Evolutionary conservation across 2,888 invertebrate genomes (phyloP), one percentile per base, ranked within the genome.

Genomic region (Geophilus truncorum): DNA sequence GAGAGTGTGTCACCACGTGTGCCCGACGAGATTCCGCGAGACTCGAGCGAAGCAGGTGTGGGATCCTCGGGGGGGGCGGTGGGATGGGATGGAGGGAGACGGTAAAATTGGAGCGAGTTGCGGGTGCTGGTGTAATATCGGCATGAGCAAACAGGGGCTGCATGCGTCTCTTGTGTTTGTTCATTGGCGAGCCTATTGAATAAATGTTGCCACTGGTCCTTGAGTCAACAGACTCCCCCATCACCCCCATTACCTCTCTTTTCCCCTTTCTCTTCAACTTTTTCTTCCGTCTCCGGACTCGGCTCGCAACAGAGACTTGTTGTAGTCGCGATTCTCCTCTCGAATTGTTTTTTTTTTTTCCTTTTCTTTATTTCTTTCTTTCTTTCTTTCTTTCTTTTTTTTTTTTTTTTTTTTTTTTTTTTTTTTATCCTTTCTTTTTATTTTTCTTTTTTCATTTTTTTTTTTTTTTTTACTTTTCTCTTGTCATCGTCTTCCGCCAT

Each of bases 371-470:
- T n/a, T n/a, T n/a, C n/a, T n/a, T n/a, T n/a, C n/a, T n/a, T n/a
- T n/a, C n/a, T n/a, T n/a, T n/a, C n/a, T n/a, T n/a, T n/a, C n/a
- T n/a, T n/a, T n/a, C n/a, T n/a, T n/a, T n/a, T n/a, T n/a, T n/a
- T n/a, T n/a, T n/a, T n/a, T n/a, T n/a, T n/a, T n/a, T n/a, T n/a
- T n/a, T n/a, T n/a, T n/a, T n/a, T n/a, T n/a, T n/a, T n/a, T n/a
- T n/a, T n/a, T n/a, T n/a, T n/a, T n/a, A n/a, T n/a, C n/a, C n/a
- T n/a, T n/a, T n/a, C n/a, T n/a, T n/a, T 82, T 77, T 78, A 77
- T 79, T 78, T 40, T 81, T 80, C 62, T 81, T 80, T 45, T 40
- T 78, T 81, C 78, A 83, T 23, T 78, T 36, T 12, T 36, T 36
- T 36, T 36, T 2, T 40, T 9, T 40, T 40, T 40, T 12, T 40